phyloP scores from a whole-genome alignment of 2,113 vertebrate genomes.

The Tragulus kanchil region DNA sequence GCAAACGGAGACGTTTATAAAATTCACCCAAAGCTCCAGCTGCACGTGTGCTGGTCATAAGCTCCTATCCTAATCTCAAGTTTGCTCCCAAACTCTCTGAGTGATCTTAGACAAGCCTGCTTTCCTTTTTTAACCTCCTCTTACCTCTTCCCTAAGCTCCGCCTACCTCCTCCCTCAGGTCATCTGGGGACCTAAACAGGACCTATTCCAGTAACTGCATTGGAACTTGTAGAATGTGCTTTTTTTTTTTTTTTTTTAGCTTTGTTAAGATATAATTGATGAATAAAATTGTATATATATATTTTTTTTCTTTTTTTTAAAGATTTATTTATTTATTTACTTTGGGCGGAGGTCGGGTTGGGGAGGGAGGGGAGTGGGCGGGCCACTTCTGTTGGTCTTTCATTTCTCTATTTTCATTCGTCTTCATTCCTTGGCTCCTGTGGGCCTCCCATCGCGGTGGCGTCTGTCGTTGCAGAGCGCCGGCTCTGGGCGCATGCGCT shows the following conservation, averaged over 20 bases:
- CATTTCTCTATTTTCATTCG: too few relatives aligned
- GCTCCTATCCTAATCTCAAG: neutral
- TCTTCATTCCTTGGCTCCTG: too few relatives aligned
- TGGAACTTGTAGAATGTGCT: neutral
- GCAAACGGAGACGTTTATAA: neutral
- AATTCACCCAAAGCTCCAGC: neutral
- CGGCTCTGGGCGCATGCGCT: too few relatives aligned
- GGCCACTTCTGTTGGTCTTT: too few relatives aligned
- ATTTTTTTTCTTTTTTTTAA: too few relatives aligned
- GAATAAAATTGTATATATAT: neutral
- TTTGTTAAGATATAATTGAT: neutral
- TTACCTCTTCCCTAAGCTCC: neutral
- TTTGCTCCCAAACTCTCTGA: neutral
- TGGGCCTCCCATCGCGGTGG: too few relatives aligned
- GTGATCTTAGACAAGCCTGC: neutral
- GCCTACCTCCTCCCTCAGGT: neutral
- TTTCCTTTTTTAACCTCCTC: neutral
- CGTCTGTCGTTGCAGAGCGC: too few relatives aligned
- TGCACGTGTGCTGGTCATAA: rapidly evolving
- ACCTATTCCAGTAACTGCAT: neutral
- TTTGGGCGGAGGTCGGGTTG: too few relatives aligned
- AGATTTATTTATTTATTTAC: too few relatives aligned
- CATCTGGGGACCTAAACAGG: neutral
- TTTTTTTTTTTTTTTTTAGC: neutral
- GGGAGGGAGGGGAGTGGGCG: too few relatives aligned